Percentiles rank a stretch among this genome's conserved stretches.
phyloP scores from a whole-genome alignment of 2,888 invertebrate species.

The Epicampocera succincta region DNA sequence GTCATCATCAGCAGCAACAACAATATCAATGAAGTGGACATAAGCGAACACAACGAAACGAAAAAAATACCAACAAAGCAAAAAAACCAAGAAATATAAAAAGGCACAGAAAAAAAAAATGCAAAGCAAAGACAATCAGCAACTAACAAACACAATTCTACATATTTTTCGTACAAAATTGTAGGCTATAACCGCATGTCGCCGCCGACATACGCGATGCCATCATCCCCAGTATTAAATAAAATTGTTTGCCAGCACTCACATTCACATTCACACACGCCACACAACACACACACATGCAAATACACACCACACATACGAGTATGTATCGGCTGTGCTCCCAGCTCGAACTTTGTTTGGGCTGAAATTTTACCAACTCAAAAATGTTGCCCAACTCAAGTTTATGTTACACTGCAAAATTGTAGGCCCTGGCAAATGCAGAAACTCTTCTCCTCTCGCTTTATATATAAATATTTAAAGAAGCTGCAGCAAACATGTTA shows the following conservation, averaged over 20 bases:
- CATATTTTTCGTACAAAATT: slow-evolving; percentile 61
- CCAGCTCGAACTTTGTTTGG: slow-evolving; percentile 14
- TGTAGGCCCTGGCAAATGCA: background rate
- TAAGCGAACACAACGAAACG: no score
- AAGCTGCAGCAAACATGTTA: no score
- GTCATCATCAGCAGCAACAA: slow-evolving; percentile 51
- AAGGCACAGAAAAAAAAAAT: background rate
- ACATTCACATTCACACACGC: slow-evolving; percentile 4
- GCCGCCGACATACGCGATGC: slow-evolving; percentile 67
- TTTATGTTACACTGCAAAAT: slow-evolving; percentile 17
- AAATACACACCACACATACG: slow-evolving; percentile 29
- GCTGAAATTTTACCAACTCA: slow-evolving; percentile 3
- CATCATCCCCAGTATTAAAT: slow-evolving; percentile 66
- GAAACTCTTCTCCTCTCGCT: no score
- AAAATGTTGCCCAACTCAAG: slow-evolving; percentile 5
- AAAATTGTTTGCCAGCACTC: slow-evolving; percentile 55
- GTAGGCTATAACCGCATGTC: slow-evolving; percentile 66
- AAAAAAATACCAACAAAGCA: slow-evolving; percentile 30
- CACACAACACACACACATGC: slow-evolving; percentile 36
- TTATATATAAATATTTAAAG: no score
- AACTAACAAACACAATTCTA: slow-evolving; percentile 56
- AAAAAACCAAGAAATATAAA: slow-evolving; percentile 14
- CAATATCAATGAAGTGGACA: slow-evolving; percentile 69
- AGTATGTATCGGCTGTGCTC: no score
- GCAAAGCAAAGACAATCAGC: slow-evolving; percentile 55